Evolutionary conservation across 2,797 vertebrate genomes (phyloP), one percentile per base, ranked within the genome.

Genomic region (Tadarida brasiliensis): DNA sequence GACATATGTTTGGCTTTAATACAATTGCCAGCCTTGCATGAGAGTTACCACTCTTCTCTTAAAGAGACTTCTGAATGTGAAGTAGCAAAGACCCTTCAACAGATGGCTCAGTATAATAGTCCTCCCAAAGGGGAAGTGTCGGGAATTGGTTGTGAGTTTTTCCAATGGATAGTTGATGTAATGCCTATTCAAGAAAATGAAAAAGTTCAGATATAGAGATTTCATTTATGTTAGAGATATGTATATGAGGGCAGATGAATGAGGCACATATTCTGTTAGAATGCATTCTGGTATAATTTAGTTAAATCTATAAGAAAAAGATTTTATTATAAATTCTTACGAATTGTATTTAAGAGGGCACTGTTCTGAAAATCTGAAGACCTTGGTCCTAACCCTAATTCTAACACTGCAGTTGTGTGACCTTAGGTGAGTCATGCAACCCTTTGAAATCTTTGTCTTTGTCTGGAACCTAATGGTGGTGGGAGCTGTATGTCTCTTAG

Each of bases 51-150:
- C 26, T 70, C 0, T 71, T 57, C 33, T 39, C n/a, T 90, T 74
- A 83, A 61, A 15, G 28, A 83, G 35, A 49, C 24, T 88, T 73
- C 93, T 94, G 85, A 88, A 87, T 86, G 47, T 11, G 65, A 61
- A 9, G 68, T 68, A 44, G 39, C 39, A 30, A 93, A 83, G 59
- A 80, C 24, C 17, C 44, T 85, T 97, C 0, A 1, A 96, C 81
- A 80, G 30, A 49, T 81, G 39, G 56, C 70, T 77, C 73, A 83
- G 20, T 11, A 35, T 94, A 92, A 33, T 71, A 87, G 77, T 82
- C 82, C 49, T 39, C 65, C 3, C 11, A 16, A 11, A 83, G 28
- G 74, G 5, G 6, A 71, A 10, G 19, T 57, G 9, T 84, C 78
- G 49, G 35, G 26, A n/a, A 33, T 61, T 59, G 24, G 12, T 77